Conservation (phyloP, 2,113 vertebrate species). For the Echinops telfairi region DNA sequence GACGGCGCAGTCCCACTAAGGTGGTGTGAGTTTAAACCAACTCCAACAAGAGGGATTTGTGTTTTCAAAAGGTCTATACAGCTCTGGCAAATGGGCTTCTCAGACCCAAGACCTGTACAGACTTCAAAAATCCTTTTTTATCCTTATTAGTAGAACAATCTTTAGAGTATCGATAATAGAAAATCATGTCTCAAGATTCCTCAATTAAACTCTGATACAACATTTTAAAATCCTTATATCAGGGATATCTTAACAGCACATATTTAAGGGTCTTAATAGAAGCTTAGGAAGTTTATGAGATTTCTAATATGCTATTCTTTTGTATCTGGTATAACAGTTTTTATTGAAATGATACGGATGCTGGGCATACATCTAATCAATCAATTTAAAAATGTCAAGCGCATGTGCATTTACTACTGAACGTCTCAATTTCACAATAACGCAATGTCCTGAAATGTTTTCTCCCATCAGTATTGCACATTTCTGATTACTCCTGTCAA, state of each 20-base stretch:
- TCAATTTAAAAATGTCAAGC: background rate
- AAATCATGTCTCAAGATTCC: background rate
- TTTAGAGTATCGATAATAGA: background rate
- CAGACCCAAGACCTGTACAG: no score
- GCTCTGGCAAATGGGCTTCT: background rate
- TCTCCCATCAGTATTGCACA: no score
- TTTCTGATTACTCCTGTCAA: background rate
- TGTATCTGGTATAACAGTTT: background rate
- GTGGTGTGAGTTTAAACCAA: no score
- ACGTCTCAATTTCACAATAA: background rate
- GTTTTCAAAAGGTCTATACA: no score
- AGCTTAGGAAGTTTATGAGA: background rate
- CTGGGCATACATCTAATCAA: accelerated
- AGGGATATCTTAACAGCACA: background rate
- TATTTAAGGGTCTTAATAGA: background rate
- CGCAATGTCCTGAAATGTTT: background rate
- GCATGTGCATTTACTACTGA: background rate
- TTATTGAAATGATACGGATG: accelerated
- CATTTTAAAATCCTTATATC: background rate
- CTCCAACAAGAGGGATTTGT: no score
- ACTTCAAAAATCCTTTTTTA: background rate
- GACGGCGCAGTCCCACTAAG: no score
- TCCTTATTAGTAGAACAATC: background rate
- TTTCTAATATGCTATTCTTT: background rate
- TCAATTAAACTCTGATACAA: background rate